Evolutionary conservation across 2,797 vertebrate genomes (phyloP).

Genomic region (Periparus ater): DNA sequence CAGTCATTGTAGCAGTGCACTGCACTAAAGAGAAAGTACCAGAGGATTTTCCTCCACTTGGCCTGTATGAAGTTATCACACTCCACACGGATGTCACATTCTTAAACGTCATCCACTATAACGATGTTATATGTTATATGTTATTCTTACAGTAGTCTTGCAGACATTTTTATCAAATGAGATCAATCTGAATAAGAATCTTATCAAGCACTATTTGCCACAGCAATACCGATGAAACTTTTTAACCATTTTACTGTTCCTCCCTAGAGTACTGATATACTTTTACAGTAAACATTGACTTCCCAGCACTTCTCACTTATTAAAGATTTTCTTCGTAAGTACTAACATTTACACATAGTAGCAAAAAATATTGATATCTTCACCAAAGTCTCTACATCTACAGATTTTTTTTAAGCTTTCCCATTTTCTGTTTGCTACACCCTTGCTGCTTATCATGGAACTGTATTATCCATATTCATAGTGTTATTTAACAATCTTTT

Average conservation of each 20-base stretch:
- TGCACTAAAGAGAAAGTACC: slow-evolving; percentile 21
- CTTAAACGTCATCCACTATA: slow-evolving; percentile 32
- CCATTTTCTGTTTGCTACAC: neutral
- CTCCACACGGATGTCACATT: neutral
- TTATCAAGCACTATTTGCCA: slow-evolving; percentile 16
- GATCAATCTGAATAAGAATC: slow-evolving; percentile 26
- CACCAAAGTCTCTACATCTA: neutral
- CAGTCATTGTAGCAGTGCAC: slow-evolving; percentile 34
- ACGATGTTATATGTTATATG: neutral
- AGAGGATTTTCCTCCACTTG: slow-evolving; percentile 35
- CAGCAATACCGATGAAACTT: neutral
- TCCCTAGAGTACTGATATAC: neutral
- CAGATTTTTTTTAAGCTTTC: neutral
- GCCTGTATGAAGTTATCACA: neutral
- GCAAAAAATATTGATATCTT: neutral
- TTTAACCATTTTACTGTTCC: slow-evolving; percentile 4
- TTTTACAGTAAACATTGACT: neutral
- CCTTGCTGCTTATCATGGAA: neutral
- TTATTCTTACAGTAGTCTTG: slow-evolving; percentile 47
- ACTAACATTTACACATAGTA: neutral
- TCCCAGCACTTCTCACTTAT: neutral
- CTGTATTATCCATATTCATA: neutral
- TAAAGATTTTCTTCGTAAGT: neutral
- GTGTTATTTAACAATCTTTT: neutral
- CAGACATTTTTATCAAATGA: slow-evolving; percentile 44